Base-by-base conservation (phyloP, 2,113 vertebrate species). In the Vombatus ursinus region DNA sequence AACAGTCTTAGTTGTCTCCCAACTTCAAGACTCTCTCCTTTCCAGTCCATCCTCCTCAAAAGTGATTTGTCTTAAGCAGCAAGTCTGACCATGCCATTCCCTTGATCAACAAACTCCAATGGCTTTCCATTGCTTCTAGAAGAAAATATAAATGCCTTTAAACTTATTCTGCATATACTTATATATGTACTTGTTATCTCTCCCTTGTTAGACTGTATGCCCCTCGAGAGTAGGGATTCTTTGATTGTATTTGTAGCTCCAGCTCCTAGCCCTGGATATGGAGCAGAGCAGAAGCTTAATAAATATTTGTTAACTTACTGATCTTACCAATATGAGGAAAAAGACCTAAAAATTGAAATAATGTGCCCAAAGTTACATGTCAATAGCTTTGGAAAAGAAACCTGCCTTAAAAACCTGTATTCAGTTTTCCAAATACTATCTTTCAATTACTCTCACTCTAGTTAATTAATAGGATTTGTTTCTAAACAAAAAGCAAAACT, bases 381-480 rank as follows among this genome's bases (percentile, higher is more conserved):
- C 37, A 16, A 44, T 84, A 22, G 37, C 1, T 22, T 37, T 37
- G 57, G 57, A 44, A 44, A 84, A 84, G 37, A 77, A 77, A 77
- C 5, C 28, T 77, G 16, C 37, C 26, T 9, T 92, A 94, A 68
- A 95, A 28, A 95, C 19, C 14, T 90, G 10, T 0, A 12, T 8
- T 11, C 95, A 61, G 93, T 95, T 48, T 93, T 93, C 31, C 50
- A 96, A 93, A 94, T 92, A 91, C 0, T 84, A 84, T 19, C 19
- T 84, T 90, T 48, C 50, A 26, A 49, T 91, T 94, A 95, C 90
- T 51, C 54, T 95, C 90, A 12, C 10, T 52, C 26, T 89, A 92
- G 51, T 90, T 16, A 84, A 84, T 52, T 52, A 52, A 84, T 22
- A n/a, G n/a, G 16, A 44, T 77, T 77, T 44, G 6, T 8, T 44